Evolutionary conservation across 2,888 invertebrate species (phyloP), one percentile per base, ranked within the genome.

Genomic region (Cephus rjabovi): DNA sequence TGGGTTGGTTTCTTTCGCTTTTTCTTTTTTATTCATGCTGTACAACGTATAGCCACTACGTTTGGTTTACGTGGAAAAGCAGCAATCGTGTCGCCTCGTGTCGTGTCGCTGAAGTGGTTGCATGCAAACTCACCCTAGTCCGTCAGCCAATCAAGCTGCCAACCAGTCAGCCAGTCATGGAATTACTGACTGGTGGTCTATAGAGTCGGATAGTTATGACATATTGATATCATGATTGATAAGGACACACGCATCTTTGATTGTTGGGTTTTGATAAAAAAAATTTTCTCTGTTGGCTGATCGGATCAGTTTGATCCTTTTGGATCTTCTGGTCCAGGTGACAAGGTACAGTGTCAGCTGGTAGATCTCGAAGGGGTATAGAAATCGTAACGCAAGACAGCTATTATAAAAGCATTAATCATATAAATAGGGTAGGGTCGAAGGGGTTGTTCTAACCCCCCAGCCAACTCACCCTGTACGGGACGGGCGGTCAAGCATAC

Each of bases 21-120:
- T 23, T 56, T 23, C 0, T 56, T 23, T 56, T 23, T 23, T 9
- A 23, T 23, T 56, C 23, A 23, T 56, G 15, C 6, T 9, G 9
- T 23, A 23, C 23, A 56, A 2, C 2, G 1, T 56, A 23, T 2
- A 23, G 23, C 9, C 9, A 1, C 40, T 40, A 40, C 4, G 12
- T 40, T 40, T 34, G 40, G 40, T 40, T 56, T 56, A 56, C 56
- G 56, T 56, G 56, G 56, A 56, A 56, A 56, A 23, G 23, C 23
- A 33, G 30, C 56, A 71, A 12, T 71, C 71, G 75, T 76, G 77
- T 73, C 70, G 86, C 83, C 85, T 81, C 83, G 84, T 87, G 84
- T 87, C 88, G 89, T 88, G 88, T 86, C 85, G 86, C 85, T 87
- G 83, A 86, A 87, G 86, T 87, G 86, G 86, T 89, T 87, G 90